Evolutionary conservation across 2,888 invertebrate species (phyloP).

Genomic region (Phyllotreta cruciferae): DNA sequence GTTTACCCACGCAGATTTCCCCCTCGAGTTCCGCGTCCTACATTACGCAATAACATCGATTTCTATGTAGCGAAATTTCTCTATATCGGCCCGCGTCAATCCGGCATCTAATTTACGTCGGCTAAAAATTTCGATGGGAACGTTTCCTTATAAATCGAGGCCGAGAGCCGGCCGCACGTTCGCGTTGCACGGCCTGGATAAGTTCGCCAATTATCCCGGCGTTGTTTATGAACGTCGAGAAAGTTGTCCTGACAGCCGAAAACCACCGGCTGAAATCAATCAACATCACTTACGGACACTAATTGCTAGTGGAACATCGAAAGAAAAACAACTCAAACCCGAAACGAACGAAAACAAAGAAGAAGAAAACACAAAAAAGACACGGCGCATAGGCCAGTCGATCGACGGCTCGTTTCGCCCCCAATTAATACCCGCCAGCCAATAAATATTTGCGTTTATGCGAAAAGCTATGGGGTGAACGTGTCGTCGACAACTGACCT

Average conservation of each 20-base stretch:
- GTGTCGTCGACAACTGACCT: slow-evolving; percentile 7
- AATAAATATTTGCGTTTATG: neutral
- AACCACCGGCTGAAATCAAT: slow-evolving; percentile 18
- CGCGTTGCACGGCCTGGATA: neutral
- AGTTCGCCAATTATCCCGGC: slow-evolving; percentile 16
- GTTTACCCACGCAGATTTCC: too few species aligned
- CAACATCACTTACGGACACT: slow-evolving; percentile 30
- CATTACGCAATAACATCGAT: too few species aligned
- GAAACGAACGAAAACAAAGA: slow-evolving; percentile 42
- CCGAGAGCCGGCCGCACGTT: neutral
- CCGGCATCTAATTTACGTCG: too few species aligned
- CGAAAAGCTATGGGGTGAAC: too few species aligned
- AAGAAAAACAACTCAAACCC: slow-evolving; percentile 27
- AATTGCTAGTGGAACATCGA: slow-evolving; percentile 30
- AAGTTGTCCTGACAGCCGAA: slow-evolving; percentile 21
- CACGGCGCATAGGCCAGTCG: slow-evolving; percentile 20
- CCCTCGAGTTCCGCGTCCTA: too few species aligned
- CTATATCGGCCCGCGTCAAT: too few species aligned
- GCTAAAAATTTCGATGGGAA: too few species aligned
- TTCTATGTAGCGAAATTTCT: too few species aligned
- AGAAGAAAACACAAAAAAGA: slow-evolving; percentile 18
- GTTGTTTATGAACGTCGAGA: slow-evolving; percentile 20
- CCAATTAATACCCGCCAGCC: slow-evolving; percentile 2
- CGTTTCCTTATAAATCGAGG: slow-evolving; percentile 1
- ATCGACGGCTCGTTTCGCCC: slow-evolving; percentile 1